phyloP scores from a whole-genome alignment of 2,888 invertebrate genomes.

The Meandrusa payeni region DNA sequence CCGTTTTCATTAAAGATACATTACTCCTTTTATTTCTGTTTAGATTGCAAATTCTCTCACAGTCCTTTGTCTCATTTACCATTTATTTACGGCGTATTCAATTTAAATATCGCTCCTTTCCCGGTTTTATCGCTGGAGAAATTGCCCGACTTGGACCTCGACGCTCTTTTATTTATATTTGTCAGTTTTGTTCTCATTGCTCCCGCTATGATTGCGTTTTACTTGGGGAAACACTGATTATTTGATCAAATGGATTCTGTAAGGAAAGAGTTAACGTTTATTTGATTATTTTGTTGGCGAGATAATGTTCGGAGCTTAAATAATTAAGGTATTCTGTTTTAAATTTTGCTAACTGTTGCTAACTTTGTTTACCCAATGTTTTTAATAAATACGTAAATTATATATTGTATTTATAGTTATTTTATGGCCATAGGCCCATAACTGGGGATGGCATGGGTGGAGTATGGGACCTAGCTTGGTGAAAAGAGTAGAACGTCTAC shows the following conservation, averaged over 20 bases:
- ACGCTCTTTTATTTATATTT: conserved; percentile 63
- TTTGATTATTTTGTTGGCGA: conserved; percentile 11
- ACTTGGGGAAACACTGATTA: conserved; percentile 20
- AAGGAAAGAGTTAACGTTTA: conserved; percentile 16
- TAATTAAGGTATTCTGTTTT: too few relatives aligned
- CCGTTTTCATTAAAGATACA: conserved; percentile 68
- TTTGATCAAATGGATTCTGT: conserved; percentile 17
- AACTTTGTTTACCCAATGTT: too few relatives aligned
- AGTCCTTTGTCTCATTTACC: conserved; percentile 76
- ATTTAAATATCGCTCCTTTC: conserved; percentile 72
- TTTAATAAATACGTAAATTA: too few relatives aligned
- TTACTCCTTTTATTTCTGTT: conserved; percentile 71
- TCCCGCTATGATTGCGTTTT: conserved; percentile 44
- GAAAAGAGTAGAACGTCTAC: too few relatives aligned
- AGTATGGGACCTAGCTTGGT: too few relatives aligned
- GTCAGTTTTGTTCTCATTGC: conserved; percentile 58
- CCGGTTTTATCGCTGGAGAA: conserved; percentile 68
- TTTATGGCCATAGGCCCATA: too few relatives aligned
- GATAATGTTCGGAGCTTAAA: background rate
- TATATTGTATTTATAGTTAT: too few relatives aligned
- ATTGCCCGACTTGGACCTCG: conserved; percentile 59
- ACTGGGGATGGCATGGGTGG: too few relatives aligned
- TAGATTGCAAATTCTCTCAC: conserved; percentile 67
- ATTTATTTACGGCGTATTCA: conserved; percentile 76
- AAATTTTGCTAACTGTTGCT: too few relatives aligned